phyloP scores from a whole-genome alignment of 2,888 invertebrate species.

The Aphodius granarius region DNA sequence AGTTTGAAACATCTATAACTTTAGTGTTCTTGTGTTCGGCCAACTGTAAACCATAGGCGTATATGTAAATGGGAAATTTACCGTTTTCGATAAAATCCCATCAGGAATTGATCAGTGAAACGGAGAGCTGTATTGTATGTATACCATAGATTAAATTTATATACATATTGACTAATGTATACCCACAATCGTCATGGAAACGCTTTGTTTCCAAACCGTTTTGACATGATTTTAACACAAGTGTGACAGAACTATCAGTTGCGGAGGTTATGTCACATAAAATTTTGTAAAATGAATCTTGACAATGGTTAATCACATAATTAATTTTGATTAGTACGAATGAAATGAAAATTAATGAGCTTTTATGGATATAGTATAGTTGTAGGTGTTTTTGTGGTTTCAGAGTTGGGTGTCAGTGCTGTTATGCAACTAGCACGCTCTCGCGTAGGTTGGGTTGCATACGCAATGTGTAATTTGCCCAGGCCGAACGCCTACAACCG shows the following conservation, averaged over 20 bases:
- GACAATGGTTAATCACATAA: conserved; percentile 22
- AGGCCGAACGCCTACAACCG: neutral
- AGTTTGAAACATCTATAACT: too few species aligned
- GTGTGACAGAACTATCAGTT: neutral
- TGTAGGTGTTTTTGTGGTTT: too few species aligned
- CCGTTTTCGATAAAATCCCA: neutral
- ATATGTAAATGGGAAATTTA: neutral
- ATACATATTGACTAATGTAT: too few species aligned
- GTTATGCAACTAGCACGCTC: neutral
- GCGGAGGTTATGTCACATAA: neutral
- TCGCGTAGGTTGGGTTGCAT: conserved; percentile 21
- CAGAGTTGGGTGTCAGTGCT: too few species aligned
- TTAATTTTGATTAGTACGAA: conserved; percentile 19
- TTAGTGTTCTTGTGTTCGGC: neutral
- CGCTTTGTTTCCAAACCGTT: too few species aligned
- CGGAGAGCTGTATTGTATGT: neutral
- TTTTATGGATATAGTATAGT: too few species aligned
- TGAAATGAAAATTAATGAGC: too few species aligned
- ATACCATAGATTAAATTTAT: too few species aligned
- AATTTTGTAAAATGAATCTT: conserved; percentile 19
- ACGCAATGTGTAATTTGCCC: neutral
- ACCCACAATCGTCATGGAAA: too few species aligned
- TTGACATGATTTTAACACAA: too few species aligned
- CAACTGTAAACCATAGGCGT: neutral
- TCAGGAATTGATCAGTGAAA: neutral